A percentile compares a stretch with the other conserved stretches of the same genome.
Conservation (phyloP, 1,140 invertebrate genomes). For the Plodia interpunctella region DNA sequence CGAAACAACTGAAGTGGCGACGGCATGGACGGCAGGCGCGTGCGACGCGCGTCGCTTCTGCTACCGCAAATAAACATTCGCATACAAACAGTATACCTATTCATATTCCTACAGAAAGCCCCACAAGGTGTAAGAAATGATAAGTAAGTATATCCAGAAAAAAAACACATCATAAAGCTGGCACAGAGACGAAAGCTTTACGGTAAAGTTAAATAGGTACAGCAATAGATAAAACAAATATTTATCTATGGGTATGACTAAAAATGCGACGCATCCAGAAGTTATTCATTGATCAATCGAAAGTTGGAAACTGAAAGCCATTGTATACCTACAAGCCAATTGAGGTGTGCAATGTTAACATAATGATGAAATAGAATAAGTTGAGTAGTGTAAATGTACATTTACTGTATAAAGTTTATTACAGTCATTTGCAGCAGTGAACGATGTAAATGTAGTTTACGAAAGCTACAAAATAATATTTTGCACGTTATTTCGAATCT, state of each 20-base stretch:
- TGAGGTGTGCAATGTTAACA: too few species aligned
- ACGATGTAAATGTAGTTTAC: too few species aligned
- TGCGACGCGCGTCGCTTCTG: slow-evolving; percentile 55
- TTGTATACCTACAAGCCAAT: background rate
- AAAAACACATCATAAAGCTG: background rate
- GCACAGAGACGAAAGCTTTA: background rate
- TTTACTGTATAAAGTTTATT: too few species aligned
- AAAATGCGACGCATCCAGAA: background rate
- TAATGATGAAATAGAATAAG: too few species aligned
- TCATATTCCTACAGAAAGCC: background rate
- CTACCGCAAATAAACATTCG: slow-evolving; percentile 69
- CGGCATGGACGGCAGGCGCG: slow-evolving; percentile 58
- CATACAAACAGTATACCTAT: slow-evolving; percentile 24
- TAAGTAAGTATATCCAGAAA: background rate
- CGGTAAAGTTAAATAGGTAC: slow-evolving; percentile 1
- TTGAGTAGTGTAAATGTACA: too few species aligned
- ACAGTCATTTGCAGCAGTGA: too few species aligned
- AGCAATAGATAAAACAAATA: too few species aligned
- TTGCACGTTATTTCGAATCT: too few species aligned
- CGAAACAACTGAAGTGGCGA: slow-evolving; percentile 59
- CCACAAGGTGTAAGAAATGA: background rate
- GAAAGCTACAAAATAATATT: too few species aligned
- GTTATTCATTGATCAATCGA: background rate
- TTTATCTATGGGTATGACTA: too few species aligned
- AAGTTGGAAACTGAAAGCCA: background rate